phyloP scores from a whole-genome alignment of 2,113 vertebrate genomes.

The Oceanodroma tethys region DNA sequence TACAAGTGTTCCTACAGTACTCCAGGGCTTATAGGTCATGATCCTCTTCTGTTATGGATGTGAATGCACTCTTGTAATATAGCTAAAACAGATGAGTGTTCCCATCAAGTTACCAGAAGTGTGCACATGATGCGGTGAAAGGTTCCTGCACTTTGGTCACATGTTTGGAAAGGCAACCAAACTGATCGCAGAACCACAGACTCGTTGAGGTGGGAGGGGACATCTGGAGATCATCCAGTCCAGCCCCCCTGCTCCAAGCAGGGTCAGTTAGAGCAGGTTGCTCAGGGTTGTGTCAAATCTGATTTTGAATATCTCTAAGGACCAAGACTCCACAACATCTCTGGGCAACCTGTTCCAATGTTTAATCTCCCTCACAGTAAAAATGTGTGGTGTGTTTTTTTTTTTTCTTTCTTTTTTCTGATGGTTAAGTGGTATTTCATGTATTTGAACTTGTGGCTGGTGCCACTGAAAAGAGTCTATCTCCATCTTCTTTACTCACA shows the following conservation, averaged over 20 bases:
- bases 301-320: not conserved
- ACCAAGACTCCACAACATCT: not conserved
- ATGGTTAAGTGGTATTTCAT: not conserved
- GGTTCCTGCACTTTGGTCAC: not conserved
- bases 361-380: not conserved
- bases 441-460: not conserved
- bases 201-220: not conserved
- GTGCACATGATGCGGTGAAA: not conserved
- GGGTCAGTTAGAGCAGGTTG: not conserved
- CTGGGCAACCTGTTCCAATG: not conserved
- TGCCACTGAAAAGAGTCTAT: not conserved
- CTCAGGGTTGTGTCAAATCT: not conserved
- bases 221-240: not conserved
- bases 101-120: not conserved
- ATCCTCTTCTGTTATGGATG: not conserved
- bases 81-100: not conserved
- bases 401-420: too few relatives aligned
- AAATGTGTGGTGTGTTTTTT: rapidly evolving
- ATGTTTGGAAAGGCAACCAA: not conserved
- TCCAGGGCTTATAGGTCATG: constrained; percentile 25
- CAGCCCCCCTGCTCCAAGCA: not conserved
- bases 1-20: constrained; percentile 6
- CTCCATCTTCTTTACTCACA: not conserved
- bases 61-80: not conserved
- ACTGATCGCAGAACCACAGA: not conserved